Base-by-base conservation (phyloP, 2,888 invertebrate species). In the Pegoplata infirma region DNA sequence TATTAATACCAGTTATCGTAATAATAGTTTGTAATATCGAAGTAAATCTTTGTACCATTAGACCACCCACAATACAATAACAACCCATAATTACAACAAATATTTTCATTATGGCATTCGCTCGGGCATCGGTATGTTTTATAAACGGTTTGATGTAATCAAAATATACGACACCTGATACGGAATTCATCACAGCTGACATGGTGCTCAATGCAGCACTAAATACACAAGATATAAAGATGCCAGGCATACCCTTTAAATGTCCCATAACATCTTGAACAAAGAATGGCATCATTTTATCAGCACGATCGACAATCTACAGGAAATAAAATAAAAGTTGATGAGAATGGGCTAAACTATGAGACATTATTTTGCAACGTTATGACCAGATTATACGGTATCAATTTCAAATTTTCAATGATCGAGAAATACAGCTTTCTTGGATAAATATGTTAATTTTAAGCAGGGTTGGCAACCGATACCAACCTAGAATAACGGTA, bases 141-240 rank as follows among this genome's bases (percentile, higher is more conserved):
- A 89, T 84, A 16, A 80, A 76, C 71, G 90, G 89, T 19, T 89
- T 89, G 0, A 92, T 87, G 74, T 92, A 92, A 81, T 92, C 92
- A 78, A 92, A 91, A 82, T 91, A 92, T 3, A 92, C 87, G 1
- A 91, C 91, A 0, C 91, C 92, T 5, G 92, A 89, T 46, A 92
- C 81, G 0, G 92, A 91, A 82, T 92, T 92, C 3, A 92, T 85
- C 47, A 86, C 89, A 3, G 91, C 91, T 5, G 92, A 92, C 87
- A 92, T 90, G 0, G 92, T 90, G 76, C 92, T 92, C 17, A 93
- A 86, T 5, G 92, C 91, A 2, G 92, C 93, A 82, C 92, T 92
- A 82, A 93, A 92, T 2, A 93, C 90, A 51, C 92, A 92, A 1
- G 92, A 92, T 0, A 92, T 91, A 82, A 93, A 92, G 5, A 93